phyloP scores from a whole-genome alignment of 2,888 invertebrate genomes.

The Gari tellinella region DNA sequence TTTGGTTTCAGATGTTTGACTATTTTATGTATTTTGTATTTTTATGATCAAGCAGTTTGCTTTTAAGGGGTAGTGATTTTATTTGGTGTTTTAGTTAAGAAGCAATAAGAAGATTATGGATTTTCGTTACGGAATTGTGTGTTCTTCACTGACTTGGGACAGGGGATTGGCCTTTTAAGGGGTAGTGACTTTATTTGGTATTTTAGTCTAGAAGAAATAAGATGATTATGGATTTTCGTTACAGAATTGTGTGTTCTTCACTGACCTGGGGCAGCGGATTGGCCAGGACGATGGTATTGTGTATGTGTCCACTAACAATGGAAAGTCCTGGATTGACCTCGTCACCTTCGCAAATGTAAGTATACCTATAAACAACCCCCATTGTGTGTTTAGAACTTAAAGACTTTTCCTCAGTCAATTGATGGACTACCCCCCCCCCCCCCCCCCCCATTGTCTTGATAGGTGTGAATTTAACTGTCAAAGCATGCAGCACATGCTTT shows the following conservation, averaged over 20 bases:
- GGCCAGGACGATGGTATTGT: slow-evolving; percentile 77
- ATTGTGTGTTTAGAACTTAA: no score
- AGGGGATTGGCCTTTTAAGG: slow-evolving; percentile 75
- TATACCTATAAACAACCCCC: no score
- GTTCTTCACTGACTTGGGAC: slow-evolving; percentile 82
- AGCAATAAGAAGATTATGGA: no score
- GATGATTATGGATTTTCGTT: slow-evolving; percentile 25
- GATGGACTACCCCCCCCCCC: no score
- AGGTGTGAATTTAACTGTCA: no score
- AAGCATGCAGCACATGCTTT: no score
- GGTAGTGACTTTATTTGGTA: background rate
- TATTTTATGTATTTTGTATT: slow-evolving; percentile 83
- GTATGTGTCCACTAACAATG: slow-evolving; percentile 81
- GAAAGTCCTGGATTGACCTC: slow-evolving; percentile 76
- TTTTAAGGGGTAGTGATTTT: background rate
- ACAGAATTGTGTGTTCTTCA: slow-evolving; percentile 83
- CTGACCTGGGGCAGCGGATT: slow-evolving; percentile 82
- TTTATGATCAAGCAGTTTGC: slow-evolving; percentile 81
- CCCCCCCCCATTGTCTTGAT: no score
- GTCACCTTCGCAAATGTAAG: slow-evolving; percentile 78
- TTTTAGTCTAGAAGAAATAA: no score
- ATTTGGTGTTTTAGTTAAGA: no score
- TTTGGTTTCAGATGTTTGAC: no score
- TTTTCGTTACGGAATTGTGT: slow-evolving; percentile 79
- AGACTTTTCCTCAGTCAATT: no score